Evolutionary conservation across 2,888 invertebrate genomes (phyloP), one percentile per base, ranked within the genome.

Genomic region (Danaus chrysippus): DNA sequence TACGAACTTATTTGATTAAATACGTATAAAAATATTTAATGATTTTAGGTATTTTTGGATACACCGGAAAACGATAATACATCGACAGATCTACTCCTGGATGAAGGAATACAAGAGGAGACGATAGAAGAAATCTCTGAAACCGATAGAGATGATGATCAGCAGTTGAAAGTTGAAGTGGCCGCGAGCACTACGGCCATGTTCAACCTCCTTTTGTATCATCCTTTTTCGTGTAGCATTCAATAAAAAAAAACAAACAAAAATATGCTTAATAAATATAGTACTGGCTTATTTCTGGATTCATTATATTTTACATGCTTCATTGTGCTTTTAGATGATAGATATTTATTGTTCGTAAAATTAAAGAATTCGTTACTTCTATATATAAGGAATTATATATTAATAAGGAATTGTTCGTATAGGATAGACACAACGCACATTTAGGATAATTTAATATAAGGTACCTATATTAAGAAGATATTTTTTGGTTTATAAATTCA

Each of bases 111-210:
- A 23, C 57, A 59, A 3, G 57, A 57, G 10, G 58, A 52, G 23
- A 56, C 52, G n/a, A 68, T 65, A 12, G 66, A 67, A 10, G 62
- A 59, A 13, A 70, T 65, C 42, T 59, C 70, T 5, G 78, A 73
- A n/a, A 73, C 49, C 0, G 49, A 49, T 49, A 17, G 49, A 17
- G 49, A 49, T 10, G 49, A 49, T 17, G 49, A 49, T 9, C 49
- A 75, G 0, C 76, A 77, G 0, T 65, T 88, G 42, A 78, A 87
- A 43, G 67, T 89, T 10, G 90, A 89, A 61, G 90, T 91, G 1
- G 91, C 91, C 0, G 91, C 91, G 0, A 90, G 89, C 0, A 90
- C 91, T 0, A 89, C 91, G 0, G 82, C 90, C 0, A 70, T 91
- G 2, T 78, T 91, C 0, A 88, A 91, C 70, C 84, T 90, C 60